These are phyloP conservation scores for Tetragnatha versicolor DNA, from an alignment of 1,140 invertebrate genomes.

Conservation along the genomic window DNA sequence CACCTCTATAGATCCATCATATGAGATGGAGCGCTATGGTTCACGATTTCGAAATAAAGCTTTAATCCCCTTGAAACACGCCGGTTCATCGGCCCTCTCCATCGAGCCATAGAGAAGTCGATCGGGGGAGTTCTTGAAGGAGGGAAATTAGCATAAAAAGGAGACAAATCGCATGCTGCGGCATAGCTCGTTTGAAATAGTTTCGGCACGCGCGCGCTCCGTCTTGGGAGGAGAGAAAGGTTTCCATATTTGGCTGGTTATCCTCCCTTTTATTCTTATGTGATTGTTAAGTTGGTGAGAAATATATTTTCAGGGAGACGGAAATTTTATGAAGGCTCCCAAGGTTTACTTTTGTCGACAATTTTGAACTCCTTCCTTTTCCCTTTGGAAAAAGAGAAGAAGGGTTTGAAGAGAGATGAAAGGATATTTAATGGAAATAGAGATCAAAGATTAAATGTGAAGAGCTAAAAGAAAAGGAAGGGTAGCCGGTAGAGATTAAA, in stretches of 20 bases:
- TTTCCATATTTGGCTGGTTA: background rate
- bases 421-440: no score
- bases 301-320: background rate
- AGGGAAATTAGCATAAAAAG: conserved; percentile 31
- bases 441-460: no score
- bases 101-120: background rate
- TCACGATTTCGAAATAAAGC: conserved; percentile 41
- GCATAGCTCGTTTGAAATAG: background rate
- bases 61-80: background rate
- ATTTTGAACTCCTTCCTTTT: no score
- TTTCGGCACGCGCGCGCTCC: background rate
- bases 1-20: background rate
- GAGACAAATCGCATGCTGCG: conserved; percentile 24
- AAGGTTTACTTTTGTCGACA: no score
- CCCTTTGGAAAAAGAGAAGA: no score
- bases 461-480: no score
- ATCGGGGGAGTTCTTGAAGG: background rate
- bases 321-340: background rate
- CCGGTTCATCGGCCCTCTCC: conserved; percentile 19
- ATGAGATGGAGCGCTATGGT: conserved; percentile 11
- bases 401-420: no score
- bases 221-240: background rate
- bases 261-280: background rate
- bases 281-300: background rate
- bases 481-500: no score